These are phyloP conservation scores for Myotis vivesi DNA, from an alignment of 2,797 vertebrate genomes.

Conservation along the genomic window DNA sequence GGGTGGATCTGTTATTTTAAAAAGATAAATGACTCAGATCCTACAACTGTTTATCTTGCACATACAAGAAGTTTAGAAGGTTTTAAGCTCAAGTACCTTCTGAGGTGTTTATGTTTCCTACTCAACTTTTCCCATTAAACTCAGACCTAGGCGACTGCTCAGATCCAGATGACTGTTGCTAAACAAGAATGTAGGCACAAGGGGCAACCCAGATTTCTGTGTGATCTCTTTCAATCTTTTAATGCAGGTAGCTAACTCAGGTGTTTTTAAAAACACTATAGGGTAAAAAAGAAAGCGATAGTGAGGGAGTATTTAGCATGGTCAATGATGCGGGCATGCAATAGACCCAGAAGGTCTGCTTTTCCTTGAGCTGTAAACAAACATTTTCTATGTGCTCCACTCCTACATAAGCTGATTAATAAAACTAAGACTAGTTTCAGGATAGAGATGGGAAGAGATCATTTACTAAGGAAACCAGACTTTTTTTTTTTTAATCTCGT, in stretches of 20 bases:
- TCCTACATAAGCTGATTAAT: constrained; percentile 21
- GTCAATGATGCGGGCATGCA: background rate
- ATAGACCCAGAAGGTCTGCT: constrained; percentile 32
- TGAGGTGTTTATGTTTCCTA: background rate
- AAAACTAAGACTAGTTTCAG: constrained; percentile 45
- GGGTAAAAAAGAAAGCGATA: background rate
- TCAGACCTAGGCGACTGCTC: background rate
- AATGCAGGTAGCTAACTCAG: background rate
- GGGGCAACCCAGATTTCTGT: background rate
- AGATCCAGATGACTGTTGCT: background rate
- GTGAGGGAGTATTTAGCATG: background rate
- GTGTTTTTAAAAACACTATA: background rate
- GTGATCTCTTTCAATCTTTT: background rate
- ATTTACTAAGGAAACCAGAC: constrained; percentile 56
- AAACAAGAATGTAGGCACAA: background rate
- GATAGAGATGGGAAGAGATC: constrained; percentile 47
- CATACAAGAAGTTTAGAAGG: background rate
- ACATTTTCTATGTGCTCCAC: background rate
- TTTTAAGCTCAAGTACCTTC: background rate
- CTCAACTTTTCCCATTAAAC: too few species aligned
- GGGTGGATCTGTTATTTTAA: background rate
- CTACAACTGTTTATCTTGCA: background rate
- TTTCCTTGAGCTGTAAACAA: constrained; percentile 51
- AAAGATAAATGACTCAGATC: background rate
- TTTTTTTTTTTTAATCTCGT: constrained; percentile 55